A percentile compares a stretch with the other conserved stretches of the same genome.
phyloP scores from a whole-genome alignment of 2,888 invertebrate genomes.

The Coenonympha glycerion region DNA sequence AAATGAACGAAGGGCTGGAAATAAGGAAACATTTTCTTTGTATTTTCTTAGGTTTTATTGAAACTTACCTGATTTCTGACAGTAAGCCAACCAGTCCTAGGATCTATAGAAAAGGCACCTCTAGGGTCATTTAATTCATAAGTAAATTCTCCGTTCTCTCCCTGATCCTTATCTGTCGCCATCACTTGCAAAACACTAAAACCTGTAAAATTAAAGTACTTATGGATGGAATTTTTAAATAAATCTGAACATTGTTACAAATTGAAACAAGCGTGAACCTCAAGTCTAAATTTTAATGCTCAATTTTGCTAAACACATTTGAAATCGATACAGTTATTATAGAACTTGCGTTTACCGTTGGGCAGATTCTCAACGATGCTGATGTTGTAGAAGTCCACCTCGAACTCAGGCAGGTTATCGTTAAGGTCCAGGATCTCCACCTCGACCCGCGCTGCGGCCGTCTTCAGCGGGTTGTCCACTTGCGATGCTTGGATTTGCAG shows the following conservation, averaged over 20 bases:
- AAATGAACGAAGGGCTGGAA: neutral
- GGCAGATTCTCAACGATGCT: slow-evolving; percentile 94
- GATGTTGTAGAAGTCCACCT: slow-evolving; percentile 92
- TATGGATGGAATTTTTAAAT: no score
- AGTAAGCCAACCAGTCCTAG: slow-evolving; percentile 89
- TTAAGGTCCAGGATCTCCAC: slow-evolving; percentile 85
- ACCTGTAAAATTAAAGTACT: slow-evolving; percentile 39
- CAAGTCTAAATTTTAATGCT: no score
- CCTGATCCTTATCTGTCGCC: slow-evolving; percentile 88
- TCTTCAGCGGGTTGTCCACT: slow-evolving; percentile 84
- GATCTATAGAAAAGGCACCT: slow-evolving; percentile 87
- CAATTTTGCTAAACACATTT: no score
- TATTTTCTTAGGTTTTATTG: neutral
- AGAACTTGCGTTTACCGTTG: slow-evolving; percentile 84
- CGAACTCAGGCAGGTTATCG: slow-evolving; percentile 90
- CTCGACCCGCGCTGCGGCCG: slow-evolving; percentile 83
- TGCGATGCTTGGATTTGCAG: slow-evolving; percentile 87
- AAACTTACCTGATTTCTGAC: slow-evolving; percentile 79
- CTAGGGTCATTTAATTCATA: slow-evolving; percentile 84
- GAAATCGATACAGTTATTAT: no score
- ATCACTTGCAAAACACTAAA: slow-evolving; percentile 78
- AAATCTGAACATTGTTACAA: no score
- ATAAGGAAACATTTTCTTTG: neutral
- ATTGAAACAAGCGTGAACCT: no score
- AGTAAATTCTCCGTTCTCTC: slow-evolving; percentile 88